These are phyloP conservation scores for Branchellion lobata DNA, from an alignment of 2,888 invertebrate species.

Conservation along the genomic window DNA sequence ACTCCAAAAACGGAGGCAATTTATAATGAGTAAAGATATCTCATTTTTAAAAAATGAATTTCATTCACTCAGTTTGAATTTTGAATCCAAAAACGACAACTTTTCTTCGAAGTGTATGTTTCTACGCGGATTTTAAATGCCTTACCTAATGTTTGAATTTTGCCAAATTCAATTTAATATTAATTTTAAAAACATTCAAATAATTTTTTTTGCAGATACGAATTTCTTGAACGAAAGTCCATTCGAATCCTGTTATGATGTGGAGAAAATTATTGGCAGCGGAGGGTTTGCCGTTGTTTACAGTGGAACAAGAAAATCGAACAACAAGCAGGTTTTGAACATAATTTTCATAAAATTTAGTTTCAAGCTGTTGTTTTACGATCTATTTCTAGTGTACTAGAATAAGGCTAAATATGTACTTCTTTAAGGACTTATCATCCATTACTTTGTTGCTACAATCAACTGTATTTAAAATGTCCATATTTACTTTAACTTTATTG, in stretches of 20 bases:
- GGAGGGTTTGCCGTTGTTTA: conserved; percentile 4
- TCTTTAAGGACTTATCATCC: too few species aligned
- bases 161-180: too few species aligned
- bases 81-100: not conserved
- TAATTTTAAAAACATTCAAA: not conserved
- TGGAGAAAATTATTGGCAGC: conserved; percentile 8
- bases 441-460: not conserved
- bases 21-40: not conserved
- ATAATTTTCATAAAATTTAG: not conserved
- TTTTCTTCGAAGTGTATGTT: not conserved
- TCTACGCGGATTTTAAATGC: not conserved
- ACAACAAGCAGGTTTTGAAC: not conserved
- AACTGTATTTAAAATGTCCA: not conserved
- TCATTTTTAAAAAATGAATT: conserved; percentile 5
- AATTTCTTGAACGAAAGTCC: not conserved
- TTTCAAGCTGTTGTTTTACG: too few species aligned
- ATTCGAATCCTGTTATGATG: conserved; percentile 3
- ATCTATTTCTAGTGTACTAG: too few species aligned
- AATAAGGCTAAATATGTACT: too few species aligned
- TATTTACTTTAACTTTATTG: too few species aligned
- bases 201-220: not conserved
- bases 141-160: too few species aligned
- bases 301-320: not conserved
- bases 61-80: conserved; percentile 1
- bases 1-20: not conserved